These are phyloP conservation scores for Erebia epiphron DNA, from an alignment of 2,888 invertebrate species.

Conservation along the genomic window DNA sequence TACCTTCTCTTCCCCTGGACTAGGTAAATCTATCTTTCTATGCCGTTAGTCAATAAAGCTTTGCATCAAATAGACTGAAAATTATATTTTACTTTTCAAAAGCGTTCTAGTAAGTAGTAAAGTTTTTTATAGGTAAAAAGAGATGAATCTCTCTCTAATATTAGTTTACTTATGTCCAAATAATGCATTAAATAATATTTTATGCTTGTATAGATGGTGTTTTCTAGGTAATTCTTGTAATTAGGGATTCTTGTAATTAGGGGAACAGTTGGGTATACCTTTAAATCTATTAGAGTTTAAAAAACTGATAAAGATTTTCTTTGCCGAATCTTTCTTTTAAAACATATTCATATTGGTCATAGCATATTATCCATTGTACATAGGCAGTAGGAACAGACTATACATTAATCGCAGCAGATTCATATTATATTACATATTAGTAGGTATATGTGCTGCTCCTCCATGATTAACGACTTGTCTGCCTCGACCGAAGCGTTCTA, in stretches of 20 bases:
- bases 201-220: too few species aligned
- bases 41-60: conserved; percentile 71
- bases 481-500: conserved; percentile 65
- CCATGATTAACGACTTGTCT: conserved; percentile 74
- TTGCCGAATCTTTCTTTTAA: too few species aligned
- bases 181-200: too few species aligned
- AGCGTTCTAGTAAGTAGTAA: too few species aligned
- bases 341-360: conserved; percentile 29
- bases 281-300: too few species aligned
- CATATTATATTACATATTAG: conserved; percentile 43
- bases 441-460: conserved; percentile 49
- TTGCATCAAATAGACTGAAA: conserved; percentile 57
- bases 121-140: too few species aligned
- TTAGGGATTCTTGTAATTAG: too few species aligned
- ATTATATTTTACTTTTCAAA: conserved; percentile 10
- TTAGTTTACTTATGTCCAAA: too few species aligned
- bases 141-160: too few species aligned
- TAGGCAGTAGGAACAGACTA: conserved; percentile 13
- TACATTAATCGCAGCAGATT: conserved; percentile 31
- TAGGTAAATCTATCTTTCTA: conserved; percentile 81
- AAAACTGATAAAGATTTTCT: too few species aligned
- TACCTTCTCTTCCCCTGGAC: conserved; percentile 65
- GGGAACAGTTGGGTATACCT: too few species aligned
- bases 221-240: too few species aligned
- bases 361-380: conserved; percentile 31